phyloP scores from a whole-genome alignment of 2,113 vertebrate genomes.

The Gallinago jamesoni region DNA sequence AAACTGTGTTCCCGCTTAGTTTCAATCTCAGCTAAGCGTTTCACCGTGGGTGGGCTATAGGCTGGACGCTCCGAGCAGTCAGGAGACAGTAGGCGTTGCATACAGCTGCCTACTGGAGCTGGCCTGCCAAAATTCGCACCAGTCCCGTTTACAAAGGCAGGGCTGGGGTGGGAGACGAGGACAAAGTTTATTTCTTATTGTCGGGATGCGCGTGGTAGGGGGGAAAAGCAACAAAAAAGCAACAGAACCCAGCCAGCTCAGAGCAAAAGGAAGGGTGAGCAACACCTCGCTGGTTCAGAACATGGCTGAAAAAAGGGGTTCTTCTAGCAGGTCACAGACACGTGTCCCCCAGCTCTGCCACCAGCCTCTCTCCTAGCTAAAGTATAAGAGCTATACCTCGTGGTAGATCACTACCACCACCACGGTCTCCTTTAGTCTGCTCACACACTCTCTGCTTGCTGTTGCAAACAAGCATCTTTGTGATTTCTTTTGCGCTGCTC shows the following conservation, averaged over 20 bases:
- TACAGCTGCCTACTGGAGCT: background rate
- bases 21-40: background rate
- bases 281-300: background rate
- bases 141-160: background rate
- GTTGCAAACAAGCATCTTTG: background rate
- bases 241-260: background rate
- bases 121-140: background rate
- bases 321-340: background rate
- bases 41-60: conserved; percentile 55
- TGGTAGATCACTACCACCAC: background rate
- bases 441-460: background rate
- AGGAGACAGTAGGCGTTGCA: background rate
- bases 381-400: accelerated
- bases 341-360: background rate
- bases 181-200: background rate
- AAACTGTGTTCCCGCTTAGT: background rate
- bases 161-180: background rate
- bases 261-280: background rate
- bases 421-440: background rate
- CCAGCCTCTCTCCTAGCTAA: background rate
- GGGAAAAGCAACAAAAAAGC: background rate
- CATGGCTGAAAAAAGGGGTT: background rate
- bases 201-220: background rate
- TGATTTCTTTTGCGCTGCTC: background rate
- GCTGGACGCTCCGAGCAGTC: background rate